Evolutionary conservation across 2,113 vertebrate genomes (phyloP), one percentile per base, ranked within the genome.

Genomic region (Heterocephalus glaber): DNA sequence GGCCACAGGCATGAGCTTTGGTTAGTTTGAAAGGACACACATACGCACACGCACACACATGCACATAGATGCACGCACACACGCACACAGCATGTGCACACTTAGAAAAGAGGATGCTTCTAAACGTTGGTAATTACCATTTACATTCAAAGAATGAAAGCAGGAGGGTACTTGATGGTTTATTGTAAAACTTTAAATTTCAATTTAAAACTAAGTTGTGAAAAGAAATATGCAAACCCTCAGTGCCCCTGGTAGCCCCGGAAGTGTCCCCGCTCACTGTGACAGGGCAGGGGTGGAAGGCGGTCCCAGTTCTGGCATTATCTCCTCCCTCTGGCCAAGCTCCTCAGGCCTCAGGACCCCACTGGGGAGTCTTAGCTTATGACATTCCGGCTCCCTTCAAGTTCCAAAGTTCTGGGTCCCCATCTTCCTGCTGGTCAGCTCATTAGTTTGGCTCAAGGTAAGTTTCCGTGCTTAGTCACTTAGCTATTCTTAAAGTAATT

Each of bases 401-500:
- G 41, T 58, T 65, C 52, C 24, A n/a, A 72, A 86, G 41, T 63
- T 66, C 4, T 38, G 38, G 65, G 26, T 79, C 52, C 19, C 49
- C 47, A 70, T 66, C 6, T 60, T 60, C 70, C 79, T 49, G 56
- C 49, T 89, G 44, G 8, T 87, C 35, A 60, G 61, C 35, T 30
- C 47, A 89, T 24, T 56, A 26, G 35, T 66, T 26, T 60, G 28
- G 52, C n/a, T 66, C 19, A 77, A 61, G 41, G 24, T 9, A 28
- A 6, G 24, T 60, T 82, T 80, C 68, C 22, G 72, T 52, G 58
- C 58, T 70, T 84, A 85, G 7, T 49, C 2, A 28, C 72, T 89
- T 72, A 93, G 83, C 33, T 88, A 33, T 95, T 93, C 66, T 92
- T 86, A 72, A 92, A 81, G 89, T 88, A 82, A 85, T 79, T 93